Conservation (phyloP, 2,888 invertebrate genomes). For the Limnephilus lunatus region DNA sequence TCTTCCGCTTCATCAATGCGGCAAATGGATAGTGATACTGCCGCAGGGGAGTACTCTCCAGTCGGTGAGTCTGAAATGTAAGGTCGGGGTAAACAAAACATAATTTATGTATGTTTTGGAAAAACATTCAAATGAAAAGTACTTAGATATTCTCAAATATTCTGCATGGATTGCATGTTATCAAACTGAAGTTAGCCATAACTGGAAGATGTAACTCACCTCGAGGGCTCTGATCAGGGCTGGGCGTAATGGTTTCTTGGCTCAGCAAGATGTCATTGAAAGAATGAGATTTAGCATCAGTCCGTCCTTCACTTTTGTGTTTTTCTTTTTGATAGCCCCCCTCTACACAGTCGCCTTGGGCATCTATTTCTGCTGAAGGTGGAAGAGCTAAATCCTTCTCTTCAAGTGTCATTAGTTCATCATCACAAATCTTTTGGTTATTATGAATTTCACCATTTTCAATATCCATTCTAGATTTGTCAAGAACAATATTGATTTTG, state of each 20-base stretch:
- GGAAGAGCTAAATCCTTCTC: background rate
- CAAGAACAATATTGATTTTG: too few relatives aligned
- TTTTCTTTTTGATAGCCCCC: too few relatives aligned
- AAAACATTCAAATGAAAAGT: too few relatives aligned
- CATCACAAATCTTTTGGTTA: slow-evolving; percentile 4
- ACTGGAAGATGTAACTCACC: slow-evolving; percentile 34
- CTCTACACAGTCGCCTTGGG: too few relatives aligned
- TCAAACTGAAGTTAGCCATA: too few relatives aligned
- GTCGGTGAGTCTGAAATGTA: slow-evolving; percentile 58
- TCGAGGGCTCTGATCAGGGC: slow-evolving; percentile 58
- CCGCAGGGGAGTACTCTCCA: slow-evolving; percentile 61
- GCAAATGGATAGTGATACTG: slow-evolving; percentile 50
- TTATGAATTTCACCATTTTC: too few relatives aligned
- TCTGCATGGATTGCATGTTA: too few relatives aligned
- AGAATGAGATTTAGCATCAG: slow-evolving; percentile 33
- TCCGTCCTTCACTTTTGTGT: background rate
- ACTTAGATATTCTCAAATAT: too few relatives aligned
- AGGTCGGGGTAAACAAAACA: too few relatives aligned
- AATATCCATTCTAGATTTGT: too few relatives aligned
- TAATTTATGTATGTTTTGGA: too few relatives aligned
- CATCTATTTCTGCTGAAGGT: too few relatives aligned
- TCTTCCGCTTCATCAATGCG: slow-evolving; percentile 62
- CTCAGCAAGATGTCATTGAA: slow-evolving; percentile 42
- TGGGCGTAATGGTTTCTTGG: slow-evolving; percentile 50
- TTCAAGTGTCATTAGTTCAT: slow-evolving; percentile 3